Conservation (phyloP, 2,113 vertebrate genomes). For the Halichoeres trimaculatus region DNA sequence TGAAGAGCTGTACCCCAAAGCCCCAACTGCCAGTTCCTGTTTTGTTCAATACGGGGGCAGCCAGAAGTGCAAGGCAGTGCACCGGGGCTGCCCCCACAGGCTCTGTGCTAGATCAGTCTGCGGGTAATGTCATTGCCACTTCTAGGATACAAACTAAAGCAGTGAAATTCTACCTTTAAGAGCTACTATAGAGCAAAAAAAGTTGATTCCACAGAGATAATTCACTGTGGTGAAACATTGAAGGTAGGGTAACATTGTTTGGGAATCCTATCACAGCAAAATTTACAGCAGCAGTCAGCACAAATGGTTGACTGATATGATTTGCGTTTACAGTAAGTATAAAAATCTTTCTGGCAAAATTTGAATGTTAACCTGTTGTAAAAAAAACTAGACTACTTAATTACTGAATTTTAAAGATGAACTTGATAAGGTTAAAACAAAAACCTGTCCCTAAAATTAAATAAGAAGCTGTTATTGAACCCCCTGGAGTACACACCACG, state of each 20-base stretch:
- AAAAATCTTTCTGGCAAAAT: too few species aligned
- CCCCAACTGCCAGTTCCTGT: constrained; percentile 78
- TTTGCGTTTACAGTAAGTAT: too few species aligned
- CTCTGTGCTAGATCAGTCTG: constrained; percentile 70
- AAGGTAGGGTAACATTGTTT: background rate
- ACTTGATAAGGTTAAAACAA: too few species aligned
- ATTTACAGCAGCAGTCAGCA: too few species aligned
- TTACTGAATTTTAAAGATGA: too few species aligned
- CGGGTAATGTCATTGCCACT: constrained; percentile 76
- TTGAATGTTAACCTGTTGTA: too few species aligned
- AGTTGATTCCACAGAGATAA: constrained; percentile 31
- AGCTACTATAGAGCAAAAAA: constrained; percentile 24
- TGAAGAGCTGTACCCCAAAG: constrained; percentile 70
- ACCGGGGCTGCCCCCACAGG: constrained; percentile 56
- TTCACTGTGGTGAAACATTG: constrained; percentile 8
- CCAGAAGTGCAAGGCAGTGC: constrained; percentile 69
- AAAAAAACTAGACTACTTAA: too few species aligned
- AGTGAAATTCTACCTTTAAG: constrained; percentile 35
- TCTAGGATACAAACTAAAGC: constrained; percentile 58
- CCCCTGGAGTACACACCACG: too few species aligned
- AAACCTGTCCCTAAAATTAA: too few species aligned
- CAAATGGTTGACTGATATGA: too few species aligned
- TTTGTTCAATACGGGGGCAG: constrained; percentile 70
- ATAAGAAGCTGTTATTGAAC: too few species aligned
- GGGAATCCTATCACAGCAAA: too few species aligned